Percentiles rank a stretch among this genome's conserved stretches.
phyloP scores from a whole-genome alignment of 2,888 invertebrate genomes.

The Colostygia pectinataria region DNA sequence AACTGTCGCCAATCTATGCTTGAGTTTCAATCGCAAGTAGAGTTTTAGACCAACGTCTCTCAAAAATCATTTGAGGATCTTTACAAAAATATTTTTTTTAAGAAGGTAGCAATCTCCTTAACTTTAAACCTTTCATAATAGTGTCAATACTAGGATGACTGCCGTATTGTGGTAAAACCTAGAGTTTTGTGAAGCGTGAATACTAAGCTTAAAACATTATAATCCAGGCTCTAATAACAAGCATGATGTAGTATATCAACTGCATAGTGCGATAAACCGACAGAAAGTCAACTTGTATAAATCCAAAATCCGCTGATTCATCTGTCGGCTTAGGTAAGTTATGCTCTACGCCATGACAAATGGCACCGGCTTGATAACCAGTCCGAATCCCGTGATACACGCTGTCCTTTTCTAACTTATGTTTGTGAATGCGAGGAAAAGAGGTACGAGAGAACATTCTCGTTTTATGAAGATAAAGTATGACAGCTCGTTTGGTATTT shows the following conservation, averaged over 20 bases:
- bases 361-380: conserved; percentile 41
- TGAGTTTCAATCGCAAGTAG: no score
- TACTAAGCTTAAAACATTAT: no score
- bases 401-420: conserved; percentile 24
- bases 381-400: conserved; percentile 23
- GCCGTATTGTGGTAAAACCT: no score
- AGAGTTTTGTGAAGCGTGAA: no score
- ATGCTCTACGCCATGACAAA: conserved; percentile 59
- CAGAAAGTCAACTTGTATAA: conserved; percentile 58
- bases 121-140: no score
- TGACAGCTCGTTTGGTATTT: conserved; percentile 18
- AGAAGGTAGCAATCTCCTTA: no score
- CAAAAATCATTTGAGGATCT: no score
- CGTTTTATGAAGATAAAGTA: conserved; percentile 26
- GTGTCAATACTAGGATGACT: no score
- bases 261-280: conserved; percentile 39
- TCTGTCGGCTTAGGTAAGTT: conserved; percentile 58
- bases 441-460: conserved; percentile 16
- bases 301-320: conserved; percentile 60
- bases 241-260: conserved; percentile 7
- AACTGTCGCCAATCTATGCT: no score
- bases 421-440: conserved; percentile 13
- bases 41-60: no score
- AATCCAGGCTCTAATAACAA: not conserved
- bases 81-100: no score